Conservation (phyloP, 2,797 vertebrate species). For the Mycteria americana region DNA sequence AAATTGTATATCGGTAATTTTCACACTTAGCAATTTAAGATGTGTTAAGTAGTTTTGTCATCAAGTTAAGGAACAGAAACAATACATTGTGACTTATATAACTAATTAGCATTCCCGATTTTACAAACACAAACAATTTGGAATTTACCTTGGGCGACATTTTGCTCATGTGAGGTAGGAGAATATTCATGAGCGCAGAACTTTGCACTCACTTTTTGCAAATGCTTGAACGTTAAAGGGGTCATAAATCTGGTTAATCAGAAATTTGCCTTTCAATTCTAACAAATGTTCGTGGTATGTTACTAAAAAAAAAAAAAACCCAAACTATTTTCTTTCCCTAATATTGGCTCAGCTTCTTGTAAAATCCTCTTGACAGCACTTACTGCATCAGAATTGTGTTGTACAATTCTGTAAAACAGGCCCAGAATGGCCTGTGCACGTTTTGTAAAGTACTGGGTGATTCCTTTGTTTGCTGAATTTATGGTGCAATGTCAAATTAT, state of each 20-base stretch:
- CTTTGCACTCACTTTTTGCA: slow-evolving; percentile 66
- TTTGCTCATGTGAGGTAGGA: slow-evolving; percentile 66
- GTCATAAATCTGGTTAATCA: slow-evolving; percentile 70
- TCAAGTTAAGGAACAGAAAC: slow-evolving; percentile 68
- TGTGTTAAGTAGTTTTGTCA: slow-evolving; percentile 69
- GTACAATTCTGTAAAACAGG: background rate
- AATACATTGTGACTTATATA: slow-evolving; percentile 68
- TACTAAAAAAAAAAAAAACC: slow-evolving; percentile 21
- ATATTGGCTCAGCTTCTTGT: slow-evolving; percentile 54
- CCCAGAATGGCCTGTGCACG: background rate
- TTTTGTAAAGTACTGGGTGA: slow-evolving; percentile 15
- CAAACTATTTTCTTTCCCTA: background rate
- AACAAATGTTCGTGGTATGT: slow-evolving; percentile 71
- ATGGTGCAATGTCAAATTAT: background rate
- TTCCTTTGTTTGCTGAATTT: slow-evolving; percentile 56
- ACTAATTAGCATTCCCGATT: slow-evolving; percentile 66
- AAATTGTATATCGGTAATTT: slow-evolving; percentile 71
- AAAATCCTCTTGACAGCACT: slow-evolving; percentile 53
- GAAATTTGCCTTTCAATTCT: slow-evolving; percentile 69
- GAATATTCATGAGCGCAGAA: slow-evolving; percentile 70
- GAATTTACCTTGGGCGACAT: slow-evolving; percentile 63
- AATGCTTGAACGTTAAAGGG: slow-evolving; percentile 67
- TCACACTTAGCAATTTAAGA: slow-evolving; percentile 71
- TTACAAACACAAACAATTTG: slow-evolving; percentile 70
- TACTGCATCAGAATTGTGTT: slow-evolving; percentile 29